Conservation (phyloP, 2,888 invertebrate species). For the Eutolmus rufibarbis region DNA sequence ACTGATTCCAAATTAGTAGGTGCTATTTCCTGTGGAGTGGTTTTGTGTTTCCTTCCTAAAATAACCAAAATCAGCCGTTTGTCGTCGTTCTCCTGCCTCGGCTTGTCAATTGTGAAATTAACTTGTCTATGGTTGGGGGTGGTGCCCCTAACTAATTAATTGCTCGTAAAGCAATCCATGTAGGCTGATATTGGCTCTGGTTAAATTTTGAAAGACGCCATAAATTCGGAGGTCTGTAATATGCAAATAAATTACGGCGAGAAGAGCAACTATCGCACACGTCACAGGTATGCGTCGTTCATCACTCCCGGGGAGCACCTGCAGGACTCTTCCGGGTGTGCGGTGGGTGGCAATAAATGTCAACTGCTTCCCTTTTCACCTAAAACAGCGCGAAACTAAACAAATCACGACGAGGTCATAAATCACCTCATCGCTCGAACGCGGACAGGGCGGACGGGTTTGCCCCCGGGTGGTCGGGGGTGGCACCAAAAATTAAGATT, state of each 20-base stretch:
- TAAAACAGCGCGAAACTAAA: neutral
- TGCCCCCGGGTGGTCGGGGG: neutral
- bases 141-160: neutral
- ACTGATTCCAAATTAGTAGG: neutral
- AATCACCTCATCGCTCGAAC: neutral
- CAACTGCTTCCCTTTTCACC: neutral
- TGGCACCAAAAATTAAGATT: slow-evolving; percentile 3
- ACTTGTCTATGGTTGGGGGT: neutral
- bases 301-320: neutral
- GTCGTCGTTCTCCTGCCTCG: neutral
- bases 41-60: neutral
- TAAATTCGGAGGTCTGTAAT: neutral
- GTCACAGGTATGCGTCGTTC: neutral
- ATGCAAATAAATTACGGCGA: neutral
- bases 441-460: neutral
- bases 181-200: neutral
- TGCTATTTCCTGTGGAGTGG: neutral
- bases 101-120: neutral
- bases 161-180: neutral
- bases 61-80: neutral
- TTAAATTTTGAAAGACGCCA: neutral
- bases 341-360: neutral
- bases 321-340: neutral
- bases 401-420: neutral
- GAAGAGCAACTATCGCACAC: neutral